Percentiles rank a stretch among this genome's conserved stretches.
Evolutionary conservation across 2,888 invertebrate species (phyloP).

Genomic region (Drosophila macrothrix): DNA sequence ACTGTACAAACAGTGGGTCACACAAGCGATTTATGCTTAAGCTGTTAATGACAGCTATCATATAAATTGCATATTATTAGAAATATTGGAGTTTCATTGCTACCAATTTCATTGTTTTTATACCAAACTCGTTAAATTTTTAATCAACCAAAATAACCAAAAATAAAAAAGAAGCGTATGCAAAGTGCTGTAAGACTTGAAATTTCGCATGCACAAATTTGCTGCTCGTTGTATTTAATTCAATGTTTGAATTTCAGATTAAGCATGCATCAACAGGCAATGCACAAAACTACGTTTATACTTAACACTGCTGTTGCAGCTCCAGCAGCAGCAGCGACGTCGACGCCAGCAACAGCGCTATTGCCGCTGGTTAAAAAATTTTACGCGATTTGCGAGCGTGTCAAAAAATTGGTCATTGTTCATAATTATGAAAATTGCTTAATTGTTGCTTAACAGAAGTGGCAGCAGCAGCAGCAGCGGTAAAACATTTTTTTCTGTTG

Average conservation of each 20-base stretch:
- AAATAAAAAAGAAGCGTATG: constrained; percentile 33
- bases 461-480: constrained; percentile 43
- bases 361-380: constrained; percentile 77
- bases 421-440: constrained; percentile 81
- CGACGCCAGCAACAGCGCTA: constrained; percentile 29
- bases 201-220: constrained; percentile 13
- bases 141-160: background rate
- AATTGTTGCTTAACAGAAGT: constrained; percentile 77
- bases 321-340: constrained; percentile 4
- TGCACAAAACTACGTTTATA: constrained; percentile 49
- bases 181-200: constrained; percentile 10
- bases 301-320: constrained; percentile 29
- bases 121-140: background rate
- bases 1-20: background rate
- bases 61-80: background rate
- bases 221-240: constrained; percentile 48
- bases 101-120: background rate
- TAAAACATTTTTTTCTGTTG: constrained; percentile 27
- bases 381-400: constrained; percentile 79
- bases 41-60: background rate
- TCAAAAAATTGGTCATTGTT: constrained; percentile 81
- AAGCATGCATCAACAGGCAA: constrained; percentile 58
- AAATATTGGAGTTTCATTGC: background rate
- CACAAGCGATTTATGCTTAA: background rate
- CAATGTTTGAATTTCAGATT: constrained; percentile 61